A percentile compares a stretch with the other conserved stretches of the same genome.
phyloP scores from a whole-genome alignment of 2,888 invertebrate genomes.

The Sympetrum striolatum region DNA sequence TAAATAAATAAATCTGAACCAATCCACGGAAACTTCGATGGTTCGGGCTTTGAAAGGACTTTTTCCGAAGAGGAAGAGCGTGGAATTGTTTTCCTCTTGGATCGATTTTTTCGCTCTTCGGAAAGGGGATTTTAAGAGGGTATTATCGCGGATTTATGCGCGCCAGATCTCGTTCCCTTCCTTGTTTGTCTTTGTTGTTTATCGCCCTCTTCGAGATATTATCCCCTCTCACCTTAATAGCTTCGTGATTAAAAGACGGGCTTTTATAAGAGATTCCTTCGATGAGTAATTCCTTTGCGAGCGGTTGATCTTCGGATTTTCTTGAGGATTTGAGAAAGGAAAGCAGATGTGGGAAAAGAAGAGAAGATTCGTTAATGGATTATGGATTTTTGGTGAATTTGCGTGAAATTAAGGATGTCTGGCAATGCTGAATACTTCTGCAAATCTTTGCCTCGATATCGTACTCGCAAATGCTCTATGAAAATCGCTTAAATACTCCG shows the following conservation, averaged over 20 bases:
- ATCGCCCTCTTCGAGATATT: neutral
- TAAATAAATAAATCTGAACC: too few species aligned
- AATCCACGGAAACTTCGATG: neutral
- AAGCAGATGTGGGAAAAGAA: too few species aligned
- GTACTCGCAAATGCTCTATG: too few species aligned
- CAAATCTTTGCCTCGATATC: too few species aligned
- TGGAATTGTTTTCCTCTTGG: neutral
- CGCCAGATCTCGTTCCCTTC: neutral
- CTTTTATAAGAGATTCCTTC: neutral
- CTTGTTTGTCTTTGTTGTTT: neutral
- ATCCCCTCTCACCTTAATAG: neutral
- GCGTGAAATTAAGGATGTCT: too few species aligned
- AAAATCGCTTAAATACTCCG: too few species aligned
- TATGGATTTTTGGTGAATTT: too few species aligned
- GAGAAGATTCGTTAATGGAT: too few species aligned
- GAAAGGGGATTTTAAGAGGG: neutral
- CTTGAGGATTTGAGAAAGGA: too few species aligned
- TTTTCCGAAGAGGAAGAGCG: neutral
- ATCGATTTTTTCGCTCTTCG: neutral
- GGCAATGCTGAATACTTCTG: too few species aligned
- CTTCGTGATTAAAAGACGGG: neutral
- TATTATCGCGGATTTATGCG: neutral
- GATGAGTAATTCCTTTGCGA: neutral
- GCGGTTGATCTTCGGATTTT: neutral
- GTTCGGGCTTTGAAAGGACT: neutral